phyloP scores from a whole-genome alignment of 2,113 vertebrate species.

The Bombycilla garrulus region DNA sequence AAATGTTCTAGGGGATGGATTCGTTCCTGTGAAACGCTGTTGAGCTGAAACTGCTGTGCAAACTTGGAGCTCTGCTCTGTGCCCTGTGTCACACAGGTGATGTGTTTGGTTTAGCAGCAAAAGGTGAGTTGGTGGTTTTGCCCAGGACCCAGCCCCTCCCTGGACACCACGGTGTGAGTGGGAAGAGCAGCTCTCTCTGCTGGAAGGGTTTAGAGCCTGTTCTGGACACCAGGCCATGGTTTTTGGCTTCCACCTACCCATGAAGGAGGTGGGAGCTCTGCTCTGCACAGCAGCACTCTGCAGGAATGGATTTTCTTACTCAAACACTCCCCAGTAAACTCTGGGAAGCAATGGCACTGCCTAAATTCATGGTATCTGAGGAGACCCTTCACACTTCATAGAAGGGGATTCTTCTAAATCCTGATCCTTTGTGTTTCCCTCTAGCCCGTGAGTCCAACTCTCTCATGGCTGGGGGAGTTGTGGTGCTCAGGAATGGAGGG shows the following conservation, averaged over 20 bases:
- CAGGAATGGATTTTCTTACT: not conserved
- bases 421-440: not conserved
- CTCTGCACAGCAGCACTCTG: not conserved
- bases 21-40: not conserved
- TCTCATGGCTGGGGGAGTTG: not conserved
- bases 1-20: not conserved
- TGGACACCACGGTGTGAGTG: fast-evolving
- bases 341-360: not conserved
- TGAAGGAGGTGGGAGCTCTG: not conserved
- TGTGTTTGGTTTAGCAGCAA: not conserved
- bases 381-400: not conserved
- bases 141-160: not conserved
- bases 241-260: not conserved
- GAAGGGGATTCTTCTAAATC: not conserved
- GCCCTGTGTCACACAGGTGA: not conserved
- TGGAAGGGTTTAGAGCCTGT: not conserved
- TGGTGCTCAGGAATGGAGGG: not conserved
- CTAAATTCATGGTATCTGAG: not conserved
- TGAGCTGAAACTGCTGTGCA: not conserved
- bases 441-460: not conserved
- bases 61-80: not conserved
- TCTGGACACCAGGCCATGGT: fast-evolving
- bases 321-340: not conserved
- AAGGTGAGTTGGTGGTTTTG: not conserved
- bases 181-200: not conserved